phyloP scores from a whole-genome alignment of 2,888 invertebrate genomes.

The Parascotia fuliginaria region DNA sequence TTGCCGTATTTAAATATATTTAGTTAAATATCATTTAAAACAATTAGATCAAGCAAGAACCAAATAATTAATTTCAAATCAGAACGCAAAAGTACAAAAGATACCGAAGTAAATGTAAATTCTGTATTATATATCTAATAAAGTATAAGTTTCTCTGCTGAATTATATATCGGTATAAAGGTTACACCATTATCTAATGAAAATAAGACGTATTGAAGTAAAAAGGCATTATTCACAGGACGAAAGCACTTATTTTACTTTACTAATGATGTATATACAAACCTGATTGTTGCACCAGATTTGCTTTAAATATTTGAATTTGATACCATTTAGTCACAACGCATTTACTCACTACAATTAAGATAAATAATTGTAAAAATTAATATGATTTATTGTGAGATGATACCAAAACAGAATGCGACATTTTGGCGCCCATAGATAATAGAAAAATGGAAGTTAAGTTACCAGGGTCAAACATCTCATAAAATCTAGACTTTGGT shows the following conservation, averaged over 20 bases:
- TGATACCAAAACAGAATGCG: conserved; percentile 82
- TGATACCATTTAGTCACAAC: conserved; percentile 46
- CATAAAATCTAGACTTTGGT: too few relatives aligned
- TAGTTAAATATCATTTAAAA: background rate
- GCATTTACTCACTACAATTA: conserved; percentile 52
- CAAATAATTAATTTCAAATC: conserved; percentile 19
- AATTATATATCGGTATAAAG: background rate
- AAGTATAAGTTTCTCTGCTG: background rate
- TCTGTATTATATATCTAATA: conserved; percentile 6
- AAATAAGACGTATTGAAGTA: conserved; percentile 49
- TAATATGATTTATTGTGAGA: conserved; percentile 71
- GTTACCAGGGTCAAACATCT: too few relatives aligned
- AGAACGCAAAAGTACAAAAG: conserved; percentile 20
- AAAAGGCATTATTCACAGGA: conserved; percentile 51
- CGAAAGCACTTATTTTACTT: conserved; percentile 23
- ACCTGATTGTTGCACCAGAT: conserved; percentile 39
- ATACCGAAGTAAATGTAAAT: conserved; percentile 9
- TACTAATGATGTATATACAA: conserved; percentile 17
- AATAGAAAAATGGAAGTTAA: conserved; percentile 24
- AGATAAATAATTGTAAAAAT: conserved; percentile 66
- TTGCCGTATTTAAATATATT: too few relatives aligned
- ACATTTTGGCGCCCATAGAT: conserved; percentile 77
- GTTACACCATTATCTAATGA: conserved; percentile 12
- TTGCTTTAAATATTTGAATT: conserved; percentile 47
- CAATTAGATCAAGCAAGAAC: conserved; percentile 15